These are phyloP conservation scores for Sceliomorpha sp. DNA, from an alignment of 2,888 invertebrate species.

Conservation along the genomic window DNA sequence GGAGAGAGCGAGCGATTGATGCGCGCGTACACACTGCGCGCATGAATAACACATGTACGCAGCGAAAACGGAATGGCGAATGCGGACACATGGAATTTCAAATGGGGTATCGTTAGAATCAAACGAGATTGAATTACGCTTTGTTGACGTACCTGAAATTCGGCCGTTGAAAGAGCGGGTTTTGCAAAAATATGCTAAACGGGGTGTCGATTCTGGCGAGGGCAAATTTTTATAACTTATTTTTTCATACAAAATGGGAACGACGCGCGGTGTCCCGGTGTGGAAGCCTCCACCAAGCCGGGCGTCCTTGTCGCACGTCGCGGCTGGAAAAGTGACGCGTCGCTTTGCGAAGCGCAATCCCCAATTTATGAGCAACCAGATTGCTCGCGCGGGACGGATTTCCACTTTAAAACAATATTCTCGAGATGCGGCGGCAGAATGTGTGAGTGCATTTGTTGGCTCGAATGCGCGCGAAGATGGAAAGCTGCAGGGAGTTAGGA, in stretches of 20 bases:
- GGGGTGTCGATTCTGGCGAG: constrained; percentile 22
- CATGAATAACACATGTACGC: constrained; percentile 10
- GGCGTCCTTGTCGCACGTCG: constrained; percentile 26
- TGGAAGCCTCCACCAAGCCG: constrained; percentile 26
- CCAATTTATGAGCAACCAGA: constrained; percentile 69
- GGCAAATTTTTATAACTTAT: constrained; percentile 31
- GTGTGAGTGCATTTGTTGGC: neutral
- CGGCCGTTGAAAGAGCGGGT: constrained; percentile 22
- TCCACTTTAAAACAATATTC: constrained; percentile 77
- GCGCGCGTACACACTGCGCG: constrained; percentile 52
- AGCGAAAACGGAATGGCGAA: constrained; percentile 20
- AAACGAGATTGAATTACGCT: constrained; percentile 40
- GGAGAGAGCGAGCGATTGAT: constrained; percentile 68
- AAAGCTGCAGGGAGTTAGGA: constrained; percentile 1
- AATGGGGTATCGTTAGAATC: constrained; percentile 30
- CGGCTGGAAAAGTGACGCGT: constrained; percentile 51
- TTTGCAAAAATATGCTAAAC: constrained; percentile 31
- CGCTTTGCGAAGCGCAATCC: constrained; percentile 58
- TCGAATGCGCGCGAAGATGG: neutral
- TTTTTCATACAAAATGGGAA: constrained; percentile 9
- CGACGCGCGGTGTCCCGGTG: constrained; percentile 7
- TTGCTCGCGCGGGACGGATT: constrained; percentile 75
- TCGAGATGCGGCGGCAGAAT: constrained; percentile 4
- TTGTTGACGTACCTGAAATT: constrained; percentile 17
- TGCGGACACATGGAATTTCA: constrained; percentile 29